Conservation (phyloP, 2,888 invertebrate genomes). For the Orthosia gothica region DNA sequence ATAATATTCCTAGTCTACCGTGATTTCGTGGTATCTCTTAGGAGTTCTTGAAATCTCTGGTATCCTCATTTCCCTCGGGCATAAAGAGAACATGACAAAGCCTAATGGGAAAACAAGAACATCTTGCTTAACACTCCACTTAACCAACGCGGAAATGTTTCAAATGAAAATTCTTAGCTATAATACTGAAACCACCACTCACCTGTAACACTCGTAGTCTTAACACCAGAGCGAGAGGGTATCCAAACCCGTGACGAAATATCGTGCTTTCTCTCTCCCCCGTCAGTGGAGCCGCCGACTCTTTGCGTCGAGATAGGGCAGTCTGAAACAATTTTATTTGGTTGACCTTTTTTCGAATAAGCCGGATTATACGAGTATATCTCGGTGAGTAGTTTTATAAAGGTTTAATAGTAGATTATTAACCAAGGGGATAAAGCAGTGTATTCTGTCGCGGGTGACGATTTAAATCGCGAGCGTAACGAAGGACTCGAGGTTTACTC, state of each 20-base stretch:
- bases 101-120: neutral
- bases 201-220: constrained; percentile 92
- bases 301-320: constrained; percentile 90
- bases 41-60: too few species aligned
- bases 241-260: constrained; percentile 87
- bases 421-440: too few species aligned
- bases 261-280: constrained; percentile 84
- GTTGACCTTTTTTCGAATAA: constrained; percentile 27
- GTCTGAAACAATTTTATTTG: constrained; percentile 83
- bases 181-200: constrained; percentile 32
- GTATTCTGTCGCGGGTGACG: too few species aligned
- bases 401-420: too few species aligned
- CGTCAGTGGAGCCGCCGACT: constrained; percentile 91
- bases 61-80: too few species aligned
- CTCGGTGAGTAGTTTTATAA: constrained; percentile 11
- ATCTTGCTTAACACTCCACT: too few species aligned
- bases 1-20: too few species aligned
- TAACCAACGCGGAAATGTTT: neutral
- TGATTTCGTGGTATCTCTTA: too few species aligned
- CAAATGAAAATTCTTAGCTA: neutral
- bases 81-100: neutral
- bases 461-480: too few species aligned
- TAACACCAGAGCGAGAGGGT: constrained; percentile 92
- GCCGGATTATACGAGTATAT: constrained; percentile 24
- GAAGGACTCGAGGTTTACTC: too few species aligned